phyloP scores from a whole-genome alignment of 2,797 vertebrate species.

The Ispidina lecontei region DNA sequence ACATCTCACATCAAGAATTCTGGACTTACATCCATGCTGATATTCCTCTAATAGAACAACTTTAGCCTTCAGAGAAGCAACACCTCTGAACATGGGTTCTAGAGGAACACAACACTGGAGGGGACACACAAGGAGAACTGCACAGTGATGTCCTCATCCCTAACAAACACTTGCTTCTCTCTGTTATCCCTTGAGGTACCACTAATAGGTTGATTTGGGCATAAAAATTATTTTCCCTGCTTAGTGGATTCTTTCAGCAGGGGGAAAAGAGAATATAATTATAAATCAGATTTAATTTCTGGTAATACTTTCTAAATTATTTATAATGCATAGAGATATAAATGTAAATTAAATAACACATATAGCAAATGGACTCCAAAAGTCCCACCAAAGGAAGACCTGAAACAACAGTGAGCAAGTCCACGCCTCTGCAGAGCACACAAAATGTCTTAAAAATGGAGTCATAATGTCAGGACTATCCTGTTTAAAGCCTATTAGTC shows the following conservation, averaged over 20 bases:
- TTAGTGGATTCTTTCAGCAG: not conserved
- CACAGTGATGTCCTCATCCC: not conserved
- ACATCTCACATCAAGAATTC: not conserved
- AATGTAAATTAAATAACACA: not conserved
- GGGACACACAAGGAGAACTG: not conserved
- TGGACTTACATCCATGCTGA: accelerated
- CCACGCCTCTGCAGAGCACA: not conserved
- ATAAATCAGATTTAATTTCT: not conserved
- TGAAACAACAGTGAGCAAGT: not conserved
- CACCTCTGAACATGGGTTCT: not conserved
- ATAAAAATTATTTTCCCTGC: not conserved
- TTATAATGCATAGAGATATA: not conserved
- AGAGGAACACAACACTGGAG: not conserved
- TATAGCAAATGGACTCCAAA: not conserved
- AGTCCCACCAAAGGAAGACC: not conserved
- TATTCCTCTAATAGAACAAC: not conserved
- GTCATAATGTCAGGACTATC: not conserved
- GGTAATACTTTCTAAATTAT: not conserved
- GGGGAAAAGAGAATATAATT: too few species aligned
- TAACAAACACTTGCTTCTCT: not conserved
- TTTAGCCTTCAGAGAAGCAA: not conserved
- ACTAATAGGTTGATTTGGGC: not conserved
- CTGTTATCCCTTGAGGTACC: not conserved
- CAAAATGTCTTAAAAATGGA: not conserved
- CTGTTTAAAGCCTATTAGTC: not conserved